Evolutionary conservation across 1,140 invertebrate genomes (phyloP).

Genomic region (Lasaia peninsularis): DNA sequence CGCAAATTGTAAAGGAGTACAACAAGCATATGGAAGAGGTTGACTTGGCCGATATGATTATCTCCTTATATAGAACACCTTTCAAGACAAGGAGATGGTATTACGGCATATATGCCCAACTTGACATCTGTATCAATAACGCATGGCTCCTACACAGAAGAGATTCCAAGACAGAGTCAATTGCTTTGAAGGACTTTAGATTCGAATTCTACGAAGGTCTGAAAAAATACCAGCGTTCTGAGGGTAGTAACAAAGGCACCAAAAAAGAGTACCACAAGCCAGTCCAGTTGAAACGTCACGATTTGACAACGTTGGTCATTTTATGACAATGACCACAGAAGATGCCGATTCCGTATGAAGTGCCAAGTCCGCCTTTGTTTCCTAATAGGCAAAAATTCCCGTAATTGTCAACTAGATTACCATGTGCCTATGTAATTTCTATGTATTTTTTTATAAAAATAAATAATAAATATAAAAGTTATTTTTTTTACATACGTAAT

Average conservation of each 20-base stretch:
- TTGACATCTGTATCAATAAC: constrained; percentile 13
- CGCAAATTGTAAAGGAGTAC: constrained; percentile 59
- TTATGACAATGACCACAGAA: constrained; percentile 25
- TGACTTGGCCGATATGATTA: constrained; percentile 42
- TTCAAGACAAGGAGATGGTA: constrained; percentile 16
- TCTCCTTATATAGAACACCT: constrained; percentile 25
- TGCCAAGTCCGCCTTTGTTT: background rate
- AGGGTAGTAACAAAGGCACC: background rate
- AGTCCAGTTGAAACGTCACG: constrained; percentile 25
- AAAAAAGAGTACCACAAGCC: constrained; percentile 15
- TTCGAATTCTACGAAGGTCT: constrained; percentile 22
- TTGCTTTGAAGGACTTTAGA: constrained; percentile 19
- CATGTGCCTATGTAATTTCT: background rate
- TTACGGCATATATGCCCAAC: background rate
- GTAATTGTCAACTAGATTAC: background rate
- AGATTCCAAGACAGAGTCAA: constrained; percentile 16
- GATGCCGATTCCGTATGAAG: constrained; percentile 21
- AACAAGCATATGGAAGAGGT: constrained; percentile 47
- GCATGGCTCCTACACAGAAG: constrained; percentile 18
- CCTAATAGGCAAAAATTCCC: background rate
- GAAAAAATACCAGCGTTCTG: constrained; percentile 17
- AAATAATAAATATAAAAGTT: background rate
- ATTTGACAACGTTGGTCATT: constrained; percentile 31
- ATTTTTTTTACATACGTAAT: background rate
- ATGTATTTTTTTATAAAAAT: background rate